A percentile compares a stretch with the other conserved stretches of the same genome.
Evolutionary conservation across 2,113 vertebrate genomes (phyloP).

Genomic region (Takifugu flavidus): DNA sequence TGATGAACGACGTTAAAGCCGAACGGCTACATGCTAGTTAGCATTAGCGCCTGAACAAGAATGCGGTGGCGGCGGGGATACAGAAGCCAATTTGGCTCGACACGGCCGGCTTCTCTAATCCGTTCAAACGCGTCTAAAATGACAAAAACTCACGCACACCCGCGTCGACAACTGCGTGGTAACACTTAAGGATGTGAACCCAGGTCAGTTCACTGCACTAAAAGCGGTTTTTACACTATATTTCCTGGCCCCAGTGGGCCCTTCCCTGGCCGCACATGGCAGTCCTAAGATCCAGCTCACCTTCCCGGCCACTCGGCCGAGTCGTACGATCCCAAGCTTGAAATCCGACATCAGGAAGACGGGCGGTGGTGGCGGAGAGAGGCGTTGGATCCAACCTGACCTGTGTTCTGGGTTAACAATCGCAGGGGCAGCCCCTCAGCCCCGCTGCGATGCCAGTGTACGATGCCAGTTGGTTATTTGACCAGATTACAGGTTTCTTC

Average conservation of each 20-base stretch:
- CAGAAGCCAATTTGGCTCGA: conserved; percentile 39
- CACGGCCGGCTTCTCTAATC: conserved; percentile 53
- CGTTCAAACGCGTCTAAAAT: conserved; percentile 26
- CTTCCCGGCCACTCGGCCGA: conserved; percentile 97
- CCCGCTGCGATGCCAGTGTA: conserved; percentile 57
- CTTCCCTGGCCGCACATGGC: conserved; percentile 78
- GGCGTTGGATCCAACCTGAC: conserved; percentile 35
- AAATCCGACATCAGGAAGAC: conserved; percentile 88
- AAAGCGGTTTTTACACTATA: conserved; percentile 5
- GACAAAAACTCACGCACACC: not conserved
- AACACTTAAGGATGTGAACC: not conserved
- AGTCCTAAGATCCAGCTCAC: conserved; percentile 77
- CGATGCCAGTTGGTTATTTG: conserved; percentile 44
- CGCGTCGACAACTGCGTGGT: not conserved
- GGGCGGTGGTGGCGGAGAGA: conserved; percentile 31
- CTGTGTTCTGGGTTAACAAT: conserved; percentile 27
- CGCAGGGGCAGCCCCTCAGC: conserved; percentile 67
- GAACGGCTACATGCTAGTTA: conserved; percentile 44
- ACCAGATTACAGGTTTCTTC: conserved; percentile 60
- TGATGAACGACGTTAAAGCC: conserved; percentile 12
- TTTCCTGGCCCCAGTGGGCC: conserved; percentile 56
- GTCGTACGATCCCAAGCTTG: conserved; percentile 92
- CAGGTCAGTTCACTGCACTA: not conserved
- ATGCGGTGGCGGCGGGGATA: conserved; percentile 31
- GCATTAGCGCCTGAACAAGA: conserved; percentile 45